Conservation (phyloP, 2,888 invertebrate species). For the Cephalotes varians region DNA sequence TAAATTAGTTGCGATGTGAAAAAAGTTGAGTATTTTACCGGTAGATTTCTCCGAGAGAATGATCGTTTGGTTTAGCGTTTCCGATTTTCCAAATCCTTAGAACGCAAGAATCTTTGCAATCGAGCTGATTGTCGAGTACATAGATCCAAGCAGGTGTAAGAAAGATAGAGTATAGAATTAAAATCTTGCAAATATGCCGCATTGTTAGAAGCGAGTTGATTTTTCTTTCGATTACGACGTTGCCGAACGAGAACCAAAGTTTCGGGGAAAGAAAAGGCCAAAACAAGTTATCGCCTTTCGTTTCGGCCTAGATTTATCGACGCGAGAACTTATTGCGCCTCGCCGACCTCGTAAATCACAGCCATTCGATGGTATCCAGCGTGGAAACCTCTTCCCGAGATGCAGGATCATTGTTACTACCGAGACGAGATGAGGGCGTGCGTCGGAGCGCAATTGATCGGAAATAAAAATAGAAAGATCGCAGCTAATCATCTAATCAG, state of each 20-base stretch:
- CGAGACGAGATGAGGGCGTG: constrained; percentile 23
- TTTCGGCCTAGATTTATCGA: constrained; percentile 70
- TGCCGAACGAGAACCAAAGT: constrained; percentile 58
- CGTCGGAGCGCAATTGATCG: not conserved
- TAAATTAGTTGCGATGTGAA: constrained; percentile 41
- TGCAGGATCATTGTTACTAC: constrained; percentile 59
- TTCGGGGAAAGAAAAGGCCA: constrained; percentile 59
- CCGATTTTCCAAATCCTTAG: not conserved
- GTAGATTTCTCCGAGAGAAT: not conserved
- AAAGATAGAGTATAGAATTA: not conserved
- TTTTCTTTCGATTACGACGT: constrained; percentile 54
- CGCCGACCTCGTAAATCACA: constrained; percentile 69
- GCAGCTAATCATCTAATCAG: not conserved
- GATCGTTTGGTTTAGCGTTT: not conserved
- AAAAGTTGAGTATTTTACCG: constrained; percentile 26
- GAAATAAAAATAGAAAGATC: constrained; percentile 6
- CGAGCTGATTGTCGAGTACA: not conserved
- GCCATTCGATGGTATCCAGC: constrained; percentile 58
- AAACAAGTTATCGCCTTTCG: constrained; percentile 72
- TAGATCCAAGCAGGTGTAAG: not conserved
- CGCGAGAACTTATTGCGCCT: constrained; percentile 69
- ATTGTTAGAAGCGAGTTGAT: constrained; percentile 43
- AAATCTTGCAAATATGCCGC: constrained; percentile 2
- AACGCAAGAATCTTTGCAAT: not conserved
- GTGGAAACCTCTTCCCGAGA: constrained; percentile 52